phyloP scores from a whole-genome alignment of 2,797 vertebrate species.

The Gymnopithys bicolor region DNA sequence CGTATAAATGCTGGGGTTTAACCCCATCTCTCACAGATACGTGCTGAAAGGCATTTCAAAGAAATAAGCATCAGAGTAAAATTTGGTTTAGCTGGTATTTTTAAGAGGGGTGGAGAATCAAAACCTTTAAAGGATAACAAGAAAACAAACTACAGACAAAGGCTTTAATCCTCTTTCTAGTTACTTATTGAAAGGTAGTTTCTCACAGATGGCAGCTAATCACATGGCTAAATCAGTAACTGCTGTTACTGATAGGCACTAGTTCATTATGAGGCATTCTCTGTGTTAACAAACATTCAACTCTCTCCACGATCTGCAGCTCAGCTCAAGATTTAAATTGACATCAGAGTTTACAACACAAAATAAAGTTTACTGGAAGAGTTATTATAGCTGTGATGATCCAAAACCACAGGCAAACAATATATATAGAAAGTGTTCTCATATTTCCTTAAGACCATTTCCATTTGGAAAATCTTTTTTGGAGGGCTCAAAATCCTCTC shows the following conservation, averaged over 20 bases:
- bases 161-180: not conserved
- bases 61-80: not conserved
- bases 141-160: not conserved
- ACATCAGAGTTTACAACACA: not conserved
- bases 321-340: not conserved
- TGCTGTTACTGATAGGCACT: not conserved
- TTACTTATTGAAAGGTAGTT: constrained; percentile 17
- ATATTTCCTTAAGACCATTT: not conserved
- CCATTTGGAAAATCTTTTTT: not conserved
- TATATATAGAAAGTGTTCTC: not conserved
- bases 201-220: not conserved
- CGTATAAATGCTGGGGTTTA: not conserved
- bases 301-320: not conserved
- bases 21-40: not conserved
- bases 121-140: not conserved
- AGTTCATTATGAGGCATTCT: not conserved
- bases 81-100: not conserved
- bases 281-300: not conserved
- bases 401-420: not conserved
- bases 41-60: not conserved
- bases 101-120: not conserved
- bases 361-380: not conserved
- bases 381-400: not conserved
- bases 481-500: not conserved
- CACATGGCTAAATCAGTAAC: constrained; percentile 15